phyloP scores from a whole-genome alignment of 2,797 vertebrate genomes.

The Euphonia xanthogaster region DNA sequence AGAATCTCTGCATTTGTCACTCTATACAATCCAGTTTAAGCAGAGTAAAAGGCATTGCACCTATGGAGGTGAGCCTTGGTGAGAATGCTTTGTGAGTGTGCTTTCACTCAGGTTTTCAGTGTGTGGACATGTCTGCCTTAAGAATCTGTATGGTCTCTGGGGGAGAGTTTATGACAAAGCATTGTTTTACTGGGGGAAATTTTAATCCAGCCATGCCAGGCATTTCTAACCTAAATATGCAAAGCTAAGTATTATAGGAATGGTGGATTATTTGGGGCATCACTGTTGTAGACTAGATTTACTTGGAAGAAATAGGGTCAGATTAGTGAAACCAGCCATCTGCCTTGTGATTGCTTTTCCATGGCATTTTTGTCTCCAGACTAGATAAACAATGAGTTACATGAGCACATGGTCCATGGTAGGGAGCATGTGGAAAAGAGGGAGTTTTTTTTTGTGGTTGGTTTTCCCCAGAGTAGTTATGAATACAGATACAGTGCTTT shows the following conservation, averaged over 20 bases:
- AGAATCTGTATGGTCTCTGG: neutral
- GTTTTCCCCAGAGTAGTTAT: neutral
- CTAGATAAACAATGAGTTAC: slow-evolving; percentile 49
- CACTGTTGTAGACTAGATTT: slow-evolving; percentile 49
- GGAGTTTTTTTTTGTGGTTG: neutral
- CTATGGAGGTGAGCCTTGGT: neutral
- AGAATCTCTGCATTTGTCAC: slow-evolving; percentile 78
- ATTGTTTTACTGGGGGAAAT: neutral
- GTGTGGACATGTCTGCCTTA: neutral
- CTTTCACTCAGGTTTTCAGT: neutral
- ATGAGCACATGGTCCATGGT: neutral
- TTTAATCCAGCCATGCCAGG: neutral
- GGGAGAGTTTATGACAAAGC: neutral
- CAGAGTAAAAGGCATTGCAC: neutral
- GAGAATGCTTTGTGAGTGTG: neutral
- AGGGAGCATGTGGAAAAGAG: slow-evolving; percentile 4
- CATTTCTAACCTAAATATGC: slow-evolving; percentile 64
- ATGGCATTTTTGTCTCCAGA: slow-evolving; percentile 15
- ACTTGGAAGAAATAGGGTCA: slow-evolving; percentile 66
- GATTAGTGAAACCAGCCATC: slow-evolving; percentile 70
- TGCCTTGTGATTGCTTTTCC: slow-evolving; percentile 55
- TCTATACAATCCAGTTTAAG: slow-evolving; percentile 57
- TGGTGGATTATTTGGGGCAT: slow-evolving; percentile 55
- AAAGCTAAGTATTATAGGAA: slow-evolving; percentile 61
- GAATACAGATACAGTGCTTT: neutral